phyloP scores from a whole-genome alignment of 2,888 invertebrate genomes.

The Acanthococcus lagerstroemiae region DNA sequence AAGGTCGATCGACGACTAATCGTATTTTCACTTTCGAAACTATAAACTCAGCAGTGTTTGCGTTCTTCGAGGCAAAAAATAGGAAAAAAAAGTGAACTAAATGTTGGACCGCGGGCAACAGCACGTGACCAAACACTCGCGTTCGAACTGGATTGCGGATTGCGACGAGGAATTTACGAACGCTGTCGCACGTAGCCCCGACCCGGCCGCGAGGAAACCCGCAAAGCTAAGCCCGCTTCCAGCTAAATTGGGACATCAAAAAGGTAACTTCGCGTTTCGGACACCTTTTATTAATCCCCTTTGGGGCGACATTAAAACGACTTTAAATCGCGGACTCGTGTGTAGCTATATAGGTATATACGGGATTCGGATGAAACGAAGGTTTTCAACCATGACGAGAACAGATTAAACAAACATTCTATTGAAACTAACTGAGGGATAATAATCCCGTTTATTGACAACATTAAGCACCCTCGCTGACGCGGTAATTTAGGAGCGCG shows the following conservation, averaged over 20 bases:
- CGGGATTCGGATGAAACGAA: slow-evolving; percentile 19
- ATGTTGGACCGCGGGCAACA: no score
- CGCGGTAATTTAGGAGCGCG: slow-evolving; percentile 14
- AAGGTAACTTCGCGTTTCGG: slow-evolving; percentile 20
- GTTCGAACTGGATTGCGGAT: no score
- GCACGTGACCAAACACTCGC: no score
- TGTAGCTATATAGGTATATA: no score
- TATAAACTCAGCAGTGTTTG: no score
- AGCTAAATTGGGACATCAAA: neutral
- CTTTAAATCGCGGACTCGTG: slow-evolving; percentile 4
- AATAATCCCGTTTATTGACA: slow-evolving; percentile 31
- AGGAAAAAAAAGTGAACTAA: no score
- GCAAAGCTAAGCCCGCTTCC: neutral
- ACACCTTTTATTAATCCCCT: slow-evolving; percentile 25
- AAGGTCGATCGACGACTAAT: no score
- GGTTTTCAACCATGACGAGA: slow-evolving; percentile 31
- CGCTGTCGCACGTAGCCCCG: neutral
- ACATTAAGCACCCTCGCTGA: slow-evolving; percentile 30
- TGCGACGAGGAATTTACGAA: neutral
- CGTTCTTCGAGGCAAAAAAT: no score
- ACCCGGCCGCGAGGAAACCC: neutral
- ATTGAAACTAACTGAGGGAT: slow-evolving; percentile 31
- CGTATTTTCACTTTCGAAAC: no score
- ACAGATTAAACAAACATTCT: slow-evolving; percentile 31
- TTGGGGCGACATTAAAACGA: slow-evolving; percentile 16